Conservation (phyloP, 2,797 vertebrate species). For the Enteromius viviparus region DNA sequence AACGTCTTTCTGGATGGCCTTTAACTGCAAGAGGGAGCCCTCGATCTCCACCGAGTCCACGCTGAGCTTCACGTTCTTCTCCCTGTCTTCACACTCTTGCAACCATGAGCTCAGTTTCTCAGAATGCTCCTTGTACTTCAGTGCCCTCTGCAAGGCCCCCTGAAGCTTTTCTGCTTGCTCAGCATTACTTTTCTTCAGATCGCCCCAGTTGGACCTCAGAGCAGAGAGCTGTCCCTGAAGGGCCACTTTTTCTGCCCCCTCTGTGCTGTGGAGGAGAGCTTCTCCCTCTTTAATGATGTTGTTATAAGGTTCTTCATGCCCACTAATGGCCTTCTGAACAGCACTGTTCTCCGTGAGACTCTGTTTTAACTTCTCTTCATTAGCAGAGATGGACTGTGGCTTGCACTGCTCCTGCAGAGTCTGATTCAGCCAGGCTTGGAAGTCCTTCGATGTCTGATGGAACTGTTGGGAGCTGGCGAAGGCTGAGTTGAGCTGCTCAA, state of each 20-base stretch:
- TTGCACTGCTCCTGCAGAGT: constrained; percentile 83
- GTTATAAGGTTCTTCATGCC: constrained; percentile 81
- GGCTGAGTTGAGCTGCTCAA: constrained; percentile 89
- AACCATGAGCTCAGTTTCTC: constrained; percentile 87
- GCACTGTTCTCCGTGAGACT: constrained; percentile 83
- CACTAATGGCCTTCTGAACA: constrained; percentile 75
- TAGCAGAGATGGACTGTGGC: constrained; percentile 81
- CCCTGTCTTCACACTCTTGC: constrained; percentile 82
- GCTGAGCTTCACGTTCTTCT: constrained; percentile 77
- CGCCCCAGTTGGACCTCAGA: constrained; percentile 88
- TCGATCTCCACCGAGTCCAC: constrained; percentile 81
- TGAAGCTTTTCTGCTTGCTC: constrained; percentile 83
- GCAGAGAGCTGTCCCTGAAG: constrained; percentile 86
- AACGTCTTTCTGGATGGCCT: constrained; percentile 89
- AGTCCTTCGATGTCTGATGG: constrained; percentile 92
- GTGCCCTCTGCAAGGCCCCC: constrained; percentile 83
- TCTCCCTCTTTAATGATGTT: constrained; percentile 88
- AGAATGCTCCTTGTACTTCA: constrained; percentile 84
- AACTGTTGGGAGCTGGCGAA: constrained; percentile 94
- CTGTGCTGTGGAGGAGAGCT: constrained; percentile 86
- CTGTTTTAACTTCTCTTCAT: constrained; percentile 78
- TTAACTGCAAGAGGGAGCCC: constrained; percentile 81
- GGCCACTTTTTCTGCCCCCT: constrained; percentile 87
- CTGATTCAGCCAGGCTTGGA: constrained; percentile 88
- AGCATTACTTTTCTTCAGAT: constrained; percentile 81